Percentiles rank a stretch among this genome's conserved stretches.
phyloP scores from a whole-genome alignment of 1,140 invertebrate species.

The Paraescarpia echinospica region DNA sequence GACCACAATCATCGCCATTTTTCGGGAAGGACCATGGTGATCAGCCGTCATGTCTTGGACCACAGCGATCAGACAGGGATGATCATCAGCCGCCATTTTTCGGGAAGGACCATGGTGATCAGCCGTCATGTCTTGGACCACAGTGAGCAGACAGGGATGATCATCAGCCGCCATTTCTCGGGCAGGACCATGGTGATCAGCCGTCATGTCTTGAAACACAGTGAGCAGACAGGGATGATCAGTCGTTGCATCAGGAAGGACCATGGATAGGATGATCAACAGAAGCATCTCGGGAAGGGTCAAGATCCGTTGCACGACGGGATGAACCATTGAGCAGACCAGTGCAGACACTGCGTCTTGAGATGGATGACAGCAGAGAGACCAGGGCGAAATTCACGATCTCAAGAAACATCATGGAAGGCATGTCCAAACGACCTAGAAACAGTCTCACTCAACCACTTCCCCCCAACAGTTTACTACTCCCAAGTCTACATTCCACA shows the following conservation, averaged over 20 bases:
- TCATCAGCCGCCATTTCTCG: not conserved
- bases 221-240: not conserved
- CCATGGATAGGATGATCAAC: not conserved
- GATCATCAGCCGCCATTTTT: not conserved
- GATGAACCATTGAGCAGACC: not conserved
- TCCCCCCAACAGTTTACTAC: not conserved
- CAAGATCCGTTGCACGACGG: not conserved
- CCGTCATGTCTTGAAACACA: not conserved
- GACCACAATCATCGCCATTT: no score
- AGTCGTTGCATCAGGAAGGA: not conserved
- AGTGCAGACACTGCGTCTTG: not conserved
- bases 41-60: not conserved
- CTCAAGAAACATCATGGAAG: not conserved
- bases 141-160: not conserved
- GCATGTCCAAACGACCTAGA: not conserved
- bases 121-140: not conserved
- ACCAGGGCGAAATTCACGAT: not conserved
- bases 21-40: no score
- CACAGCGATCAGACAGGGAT: not conserved
- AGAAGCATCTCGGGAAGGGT: not conserved
- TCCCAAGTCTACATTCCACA: not conserved
- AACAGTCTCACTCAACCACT: not conserved
- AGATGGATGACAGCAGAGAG: not conserved
- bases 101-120: not conserved
- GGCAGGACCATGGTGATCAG: not conserved